Evolutionary conservation across 2,113 vertebrate species (phyloP).

Genomic region (Nesoenas mayeri): DNA sequence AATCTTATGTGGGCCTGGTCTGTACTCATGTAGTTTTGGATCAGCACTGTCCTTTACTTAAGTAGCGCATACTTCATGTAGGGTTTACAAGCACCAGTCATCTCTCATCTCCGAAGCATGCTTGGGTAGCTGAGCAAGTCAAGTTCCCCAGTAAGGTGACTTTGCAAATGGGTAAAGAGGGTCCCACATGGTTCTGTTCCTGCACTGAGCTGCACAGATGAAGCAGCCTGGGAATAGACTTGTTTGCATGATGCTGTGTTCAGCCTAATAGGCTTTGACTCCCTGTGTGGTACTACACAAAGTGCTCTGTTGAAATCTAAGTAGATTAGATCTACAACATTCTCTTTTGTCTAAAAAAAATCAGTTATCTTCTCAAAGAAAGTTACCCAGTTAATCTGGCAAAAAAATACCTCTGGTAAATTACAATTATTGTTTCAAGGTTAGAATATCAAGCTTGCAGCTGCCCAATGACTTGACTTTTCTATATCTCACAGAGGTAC

Average conservation of each 20-base stretch:
- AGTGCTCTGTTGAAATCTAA: background rate
- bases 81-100: background rate
- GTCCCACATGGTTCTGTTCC: too few species aligned
- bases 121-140: background rate
- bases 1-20: fast-evolving
- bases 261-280: background rate
- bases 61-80: fast-evolving
- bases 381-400: background rate
- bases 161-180: background rate
- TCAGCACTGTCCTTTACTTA: background rate
- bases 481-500: background rate
- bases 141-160: background rate
- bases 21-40: background rate
- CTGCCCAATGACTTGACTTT: background rate
- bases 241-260: background rate
- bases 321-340: background rate
- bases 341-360: background rate
- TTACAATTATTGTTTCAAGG: background rate
- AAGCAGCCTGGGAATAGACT: background rate
- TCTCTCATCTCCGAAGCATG: fast-evolving
- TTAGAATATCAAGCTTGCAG: background rate
- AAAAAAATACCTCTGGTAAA: background rate
- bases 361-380: background rate
- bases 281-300: fast-evolving
- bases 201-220: fast-evolving